Evolutionary conservation across 2,113 vertebrate species (phyloP).

Genomic region (Pollimyrus isidori): DNA sequence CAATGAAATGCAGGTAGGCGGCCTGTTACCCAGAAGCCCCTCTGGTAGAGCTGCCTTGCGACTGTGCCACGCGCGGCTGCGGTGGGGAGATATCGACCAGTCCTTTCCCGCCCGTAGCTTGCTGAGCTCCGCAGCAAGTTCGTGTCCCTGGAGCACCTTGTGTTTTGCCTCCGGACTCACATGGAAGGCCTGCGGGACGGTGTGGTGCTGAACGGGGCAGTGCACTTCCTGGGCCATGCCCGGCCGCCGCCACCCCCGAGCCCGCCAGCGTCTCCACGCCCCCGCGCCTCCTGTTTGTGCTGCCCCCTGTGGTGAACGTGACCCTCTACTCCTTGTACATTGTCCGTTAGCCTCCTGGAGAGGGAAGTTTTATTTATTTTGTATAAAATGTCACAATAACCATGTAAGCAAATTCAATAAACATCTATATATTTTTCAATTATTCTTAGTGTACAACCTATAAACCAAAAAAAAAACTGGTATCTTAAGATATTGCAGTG

Average conservation of each 20-base stretch:
- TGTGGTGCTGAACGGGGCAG: not conserved
- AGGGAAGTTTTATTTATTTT: not conserved
- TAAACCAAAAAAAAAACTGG: not conserved
- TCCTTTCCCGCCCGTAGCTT: conserved; percentile 42
- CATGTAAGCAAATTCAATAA: not conserved
- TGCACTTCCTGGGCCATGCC: not conserved
- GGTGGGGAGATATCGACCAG: not conserved
- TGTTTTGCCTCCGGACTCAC: conserved; percentile 54
- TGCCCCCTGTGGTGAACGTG: conserved; percentile 35
- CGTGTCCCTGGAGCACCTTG: conserved; percentile 54
- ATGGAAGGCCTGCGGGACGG: conserved; percentile 47
- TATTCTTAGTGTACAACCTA: not conserved
- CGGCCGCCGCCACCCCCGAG: not conserved
- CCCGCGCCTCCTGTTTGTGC: conserved; percentile 32
- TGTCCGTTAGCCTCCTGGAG: not conserved
- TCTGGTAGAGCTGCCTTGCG: not conserved
- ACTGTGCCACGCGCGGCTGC: not conserved
- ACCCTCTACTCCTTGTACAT: not conserved
- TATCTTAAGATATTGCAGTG: not conserved
- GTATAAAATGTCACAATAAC: not conserved
- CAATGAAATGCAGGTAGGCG: conserved; percentile 58
- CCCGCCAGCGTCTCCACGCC: conserved; percentile 15
- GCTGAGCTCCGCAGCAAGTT: conserved; percentile 53
- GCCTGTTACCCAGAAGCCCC: not conserved
- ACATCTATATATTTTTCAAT: not conserved